Evolutionary conservation across 2,888 invertebrate genomes (phyloP).

Genomic region (Acronicta alni): DNA sequence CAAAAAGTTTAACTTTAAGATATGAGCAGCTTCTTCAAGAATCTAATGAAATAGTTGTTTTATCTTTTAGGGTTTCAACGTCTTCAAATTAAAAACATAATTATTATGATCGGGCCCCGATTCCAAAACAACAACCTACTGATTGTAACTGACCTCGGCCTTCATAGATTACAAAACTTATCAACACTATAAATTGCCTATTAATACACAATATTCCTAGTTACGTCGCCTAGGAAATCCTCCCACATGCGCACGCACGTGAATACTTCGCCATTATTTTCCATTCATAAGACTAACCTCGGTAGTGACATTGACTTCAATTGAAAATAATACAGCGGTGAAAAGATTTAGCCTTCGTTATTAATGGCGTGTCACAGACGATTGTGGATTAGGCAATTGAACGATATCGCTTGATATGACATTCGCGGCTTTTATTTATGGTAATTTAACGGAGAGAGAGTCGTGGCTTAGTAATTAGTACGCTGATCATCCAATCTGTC

Average conservation of each 20-base stretch:
- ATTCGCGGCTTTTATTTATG: conserved; percentile 23
- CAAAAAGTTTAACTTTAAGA: not conserved
- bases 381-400: conserved; percentile 64
- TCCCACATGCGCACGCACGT: conserved; percentile 15
- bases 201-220: not conserved
- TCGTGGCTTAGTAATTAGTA: too few relatives aligned
- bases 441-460: not conserved
- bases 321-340: conserved; percentile 61
- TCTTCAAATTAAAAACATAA: too few relatives aligned
- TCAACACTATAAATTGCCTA: not conserved
- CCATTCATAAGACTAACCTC: conserved; percentile 57
- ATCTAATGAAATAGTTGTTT: too few relatives aligned
- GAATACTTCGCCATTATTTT: conserved; percentile 44
- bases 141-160: not conserved
- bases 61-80: too few relatives aligned
- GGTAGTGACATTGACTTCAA: conserved; percentile 71
- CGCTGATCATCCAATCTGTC: too few relatives aligned
- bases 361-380: conserved; percentile 46
- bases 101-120: too few relatives aligned
- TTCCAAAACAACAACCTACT: not conserved
- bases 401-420: conserved; percentile 22
- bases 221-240: conserved; percentile 16
- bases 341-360: conserved; percentile 66
- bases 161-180: not conserved
- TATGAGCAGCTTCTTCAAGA: not conserved